Evolutionary conservation across 2,888 invertebrate species (phyloP), one percentile per base, ranked within the genome.

Genomic region (Scelioninae gen. 2): DNA sequence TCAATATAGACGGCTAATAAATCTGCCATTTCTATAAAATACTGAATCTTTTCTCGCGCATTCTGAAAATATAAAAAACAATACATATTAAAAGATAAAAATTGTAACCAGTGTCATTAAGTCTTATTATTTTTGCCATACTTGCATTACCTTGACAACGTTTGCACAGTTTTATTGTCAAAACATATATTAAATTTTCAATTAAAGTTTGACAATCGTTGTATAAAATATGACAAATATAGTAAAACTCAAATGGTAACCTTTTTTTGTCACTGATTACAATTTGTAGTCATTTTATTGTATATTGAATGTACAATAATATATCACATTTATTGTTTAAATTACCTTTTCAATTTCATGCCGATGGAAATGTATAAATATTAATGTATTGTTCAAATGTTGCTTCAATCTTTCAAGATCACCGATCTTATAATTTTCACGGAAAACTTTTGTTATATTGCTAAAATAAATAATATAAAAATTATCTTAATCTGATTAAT

Each of bases 291-390:
- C n/a, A 13, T 37, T 13, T 37, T 3, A 10, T 7, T 13, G 4
- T 11, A 3, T 13, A 37, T 2, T 11, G 37, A 37, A 37, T 13
- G 13, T 37, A n/a, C 7, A 16, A 16, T 16, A 16, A 39, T 1
- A 39, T 25, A 25, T 25, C 6, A 4, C 6, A 4, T 4, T 48
- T 11, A 45, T 72, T 73, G 9, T 9, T 9, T 31, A 9, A 31
- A 31, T 39, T 81, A 86, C 87, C 83, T 86, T 83, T 79, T 84
- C 83, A 43, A 85, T 77, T 52, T 86, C 82, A 35, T 79, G 77
- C 79, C 86, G 87, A 71, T 82, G 82, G 60, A 85, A 81, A 72
- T 86, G 85, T 76, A 87, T 86, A 76, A 86, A 85, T 41, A 81
- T 80, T 52, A 87, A 75, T 11, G 82, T 81, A 48, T 81, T 82